phyloP scores from a whole-genome alignment of 2,888 invertebrate genomes.

The Agrypnus murinus region DNA sequence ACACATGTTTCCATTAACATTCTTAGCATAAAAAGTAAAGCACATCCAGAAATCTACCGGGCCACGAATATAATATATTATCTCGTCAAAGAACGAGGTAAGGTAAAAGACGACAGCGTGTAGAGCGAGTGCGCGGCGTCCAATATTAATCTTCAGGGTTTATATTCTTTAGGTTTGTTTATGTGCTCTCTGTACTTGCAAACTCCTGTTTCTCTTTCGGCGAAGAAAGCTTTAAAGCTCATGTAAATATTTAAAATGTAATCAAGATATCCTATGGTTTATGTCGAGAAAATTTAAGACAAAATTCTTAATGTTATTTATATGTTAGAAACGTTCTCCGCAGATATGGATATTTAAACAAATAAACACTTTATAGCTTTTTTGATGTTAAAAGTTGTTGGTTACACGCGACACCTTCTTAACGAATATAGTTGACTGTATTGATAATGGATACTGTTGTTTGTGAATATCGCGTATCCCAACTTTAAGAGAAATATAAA shows the following conservation, averaged over 20 bases:
- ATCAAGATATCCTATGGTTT: slow-evolving; percentile 50
- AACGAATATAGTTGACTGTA: no score
- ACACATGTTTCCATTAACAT: slow-evolving; percentile 51
- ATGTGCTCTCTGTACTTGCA: slow-evolving; percentile 48
- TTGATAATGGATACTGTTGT: no score
- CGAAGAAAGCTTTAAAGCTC: slow-evolving; percentile 50
- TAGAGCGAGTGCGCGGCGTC: slow-evolving; percentile 42
- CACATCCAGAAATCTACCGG: slow-evolving; percentile 33
- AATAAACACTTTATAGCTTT: no score
- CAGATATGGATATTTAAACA: not conserved
- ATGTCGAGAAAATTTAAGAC: slow-evolving; percentile 42
- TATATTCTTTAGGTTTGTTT: slow-evolving; percentile 51
- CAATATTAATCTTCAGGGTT: slow-evolving; percentile 51
- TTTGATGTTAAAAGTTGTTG: no score
- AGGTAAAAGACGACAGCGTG: slow-evolving; percentile 35
- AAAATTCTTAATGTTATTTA: slow-evolving; percentile 43
- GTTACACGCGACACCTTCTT: no score
- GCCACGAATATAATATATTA: slow-evolving; percentile 49
- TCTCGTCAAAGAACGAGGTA: slow-evolving; percentile 44
- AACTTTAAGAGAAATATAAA: no score
- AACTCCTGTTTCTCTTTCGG: slow-evolving; percentile 48
- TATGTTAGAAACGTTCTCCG: slow-evolving; percentile 13
- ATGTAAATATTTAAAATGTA: slow-evolving; percentile 53
- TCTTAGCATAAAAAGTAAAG: slow-evolving; percentile 35
- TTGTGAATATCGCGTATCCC: no score